Conservation (phyloP, 1,140 invertebrate species). For the Anagrus nilaparvatae region DNA sequence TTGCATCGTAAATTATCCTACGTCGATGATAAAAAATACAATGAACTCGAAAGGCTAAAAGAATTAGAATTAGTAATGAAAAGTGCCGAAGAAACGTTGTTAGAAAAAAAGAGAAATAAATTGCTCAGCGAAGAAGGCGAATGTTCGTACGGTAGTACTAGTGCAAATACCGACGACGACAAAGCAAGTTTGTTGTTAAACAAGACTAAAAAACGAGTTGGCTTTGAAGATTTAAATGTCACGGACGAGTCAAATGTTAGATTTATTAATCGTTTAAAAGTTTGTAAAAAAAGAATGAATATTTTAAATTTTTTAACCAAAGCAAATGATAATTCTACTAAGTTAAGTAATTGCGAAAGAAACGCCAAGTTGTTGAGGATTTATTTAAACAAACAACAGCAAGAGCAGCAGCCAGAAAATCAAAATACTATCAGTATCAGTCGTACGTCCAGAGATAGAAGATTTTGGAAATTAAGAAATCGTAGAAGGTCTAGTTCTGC, state of each 20-base stretch:
- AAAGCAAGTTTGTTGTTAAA: too few species aligned
- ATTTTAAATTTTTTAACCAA: too few species aligned
- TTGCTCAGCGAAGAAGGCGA: conserved; percentile 8
- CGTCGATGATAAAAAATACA: too few species aligned
- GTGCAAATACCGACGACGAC: too few species aligned
- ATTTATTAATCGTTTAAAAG: too few species aligned
- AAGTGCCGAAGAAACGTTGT: conserved; percentile 26
- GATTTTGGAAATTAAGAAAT: conserved; percentile 38
- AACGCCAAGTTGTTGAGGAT: conserved; percentile 29
- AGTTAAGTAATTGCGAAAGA: conserved; percentile 21
- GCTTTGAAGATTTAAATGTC: conserved; percentile 20
- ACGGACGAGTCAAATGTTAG: too few species aligned
- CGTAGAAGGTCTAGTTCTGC: conserved; percentile 34
- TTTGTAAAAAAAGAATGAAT: too few species aligned
- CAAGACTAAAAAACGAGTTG: conserved; percentile 17
- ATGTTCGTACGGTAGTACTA: not conserved
- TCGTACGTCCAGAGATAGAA: conserved; percentile 35
- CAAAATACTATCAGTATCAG: conserved; percentile 36
- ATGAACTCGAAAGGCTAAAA: too few species aligned
- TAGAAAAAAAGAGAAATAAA: conserved; percentile 13
- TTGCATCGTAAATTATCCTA: conserved; percentile 36
- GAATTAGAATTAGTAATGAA: conserved; percentile 26
- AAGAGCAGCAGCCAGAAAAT: too few species aligned
- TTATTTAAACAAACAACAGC: too few species aligned
- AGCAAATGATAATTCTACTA: conserved; percentile 21